Base-by-base conservation (phyloP, 2,888 invertebrate genomes). In the Agrenia bidenticulata region DNA sequence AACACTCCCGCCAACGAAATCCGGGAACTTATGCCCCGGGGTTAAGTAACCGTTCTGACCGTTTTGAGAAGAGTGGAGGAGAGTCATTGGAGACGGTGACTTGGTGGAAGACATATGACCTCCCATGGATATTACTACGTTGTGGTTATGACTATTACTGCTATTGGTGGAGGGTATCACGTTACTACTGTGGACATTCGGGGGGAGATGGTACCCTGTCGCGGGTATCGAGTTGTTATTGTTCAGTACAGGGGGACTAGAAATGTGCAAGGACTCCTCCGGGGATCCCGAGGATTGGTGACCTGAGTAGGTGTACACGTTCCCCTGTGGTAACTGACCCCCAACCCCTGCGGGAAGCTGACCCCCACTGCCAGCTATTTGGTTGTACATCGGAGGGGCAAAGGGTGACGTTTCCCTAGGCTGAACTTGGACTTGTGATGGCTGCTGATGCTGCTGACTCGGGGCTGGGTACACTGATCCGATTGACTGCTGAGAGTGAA, bases 231-330 rank as follows among this genome's bases (percentile, higher is more conserved):
- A 70, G 67, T 45, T 65, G 68, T 32, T 32, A 32, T 32, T 32
- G 11, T 32, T 32, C 62, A 66, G 63, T 57, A 70, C 55, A 17
- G 75, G 72, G 51, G 73, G 73, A 75, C 73, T 73, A 73, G 73
- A 73, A 51, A 72, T 67, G 58, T 74, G 70, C 51, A 45, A 15
- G 19, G n/a, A n/a, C 9, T 17, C 32, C 11, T 32, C 32, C 4
- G 45, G 45, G 4, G 45, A 45, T n/a, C 19, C n/a, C 15, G 45
- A 19, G 5, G 45, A 5, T n/a, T 71, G 64, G 27, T 66, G 62
- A 26, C 61, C 59, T 54, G 68, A 61, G 39, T 67, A 70, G 61
- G 32, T 32, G 32, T 32, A 32, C 5, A 19, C 4, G 45, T 45
- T 45, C 45, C 45, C 45, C 45, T 45, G 45, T 5, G 45, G 45